Conservation (phyloP, 92 coral and sea anemone genomes). For the Nematostella vectensis region DNA sequence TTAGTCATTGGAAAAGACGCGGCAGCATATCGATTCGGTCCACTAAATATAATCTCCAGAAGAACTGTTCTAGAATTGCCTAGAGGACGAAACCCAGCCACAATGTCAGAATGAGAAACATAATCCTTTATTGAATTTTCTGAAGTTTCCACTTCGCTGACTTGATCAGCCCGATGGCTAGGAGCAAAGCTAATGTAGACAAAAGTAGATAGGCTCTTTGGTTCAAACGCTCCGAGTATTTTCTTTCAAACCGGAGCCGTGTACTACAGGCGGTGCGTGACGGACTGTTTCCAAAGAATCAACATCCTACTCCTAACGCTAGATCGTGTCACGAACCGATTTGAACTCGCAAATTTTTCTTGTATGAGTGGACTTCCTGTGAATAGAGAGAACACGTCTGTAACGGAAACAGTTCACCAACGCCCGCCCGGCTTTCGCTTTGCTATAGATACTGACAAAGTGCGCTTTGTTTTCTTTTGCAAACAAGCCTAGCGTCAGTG, state of each 20-base stretch:
- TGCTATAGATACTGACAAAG: too few relatives aligned
- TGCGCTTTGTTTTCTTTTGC: too few relatives aligned
- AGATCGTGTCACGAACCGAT: too few relatives aligned
- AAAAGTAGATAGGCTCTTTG: too few relatives aligned
- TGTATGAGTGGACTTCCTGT: constrained; percentile 1
- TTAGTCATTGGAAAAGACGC: constrained; percentile 12
- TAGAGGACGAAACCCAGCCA: constrained; percentile 16
- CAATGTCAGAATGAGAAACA: constrained; percentile 36
- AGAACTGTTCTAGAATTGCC: constrained; percentile 18
- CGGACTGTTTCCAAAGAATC: too few relatives aligned
- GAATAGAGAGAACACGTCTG: not conserved
- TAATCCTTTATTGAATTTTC: constrained; percentile 78
- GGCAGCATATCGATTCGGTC: too few relatives aligned
- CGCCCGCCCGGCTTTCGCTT: not conserved
- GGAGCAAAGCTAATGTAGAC: not conserved
- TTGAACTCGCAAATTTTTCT: too few relatives aligned
- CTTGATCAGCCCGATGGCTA: not conserved
- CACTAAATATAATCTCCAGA: too few relatives aligned
- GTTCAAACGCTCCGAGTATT: too few relatives aligned
- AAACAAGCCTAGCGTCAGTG: too few relatives aligned
- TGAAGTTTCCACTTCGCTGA: constrained; percentile 4
- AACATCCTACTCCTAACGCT: too few relatives aligned
- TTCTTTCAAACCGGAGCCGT: not conserved
- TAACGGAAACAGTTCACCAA: not conserved
- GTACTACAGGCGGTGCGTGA: too few relatives aligned